phyloP scores from a whole-genome alignment of 2,797 vertebrate genomes.

The Protonibea diacanthus region DNA sequence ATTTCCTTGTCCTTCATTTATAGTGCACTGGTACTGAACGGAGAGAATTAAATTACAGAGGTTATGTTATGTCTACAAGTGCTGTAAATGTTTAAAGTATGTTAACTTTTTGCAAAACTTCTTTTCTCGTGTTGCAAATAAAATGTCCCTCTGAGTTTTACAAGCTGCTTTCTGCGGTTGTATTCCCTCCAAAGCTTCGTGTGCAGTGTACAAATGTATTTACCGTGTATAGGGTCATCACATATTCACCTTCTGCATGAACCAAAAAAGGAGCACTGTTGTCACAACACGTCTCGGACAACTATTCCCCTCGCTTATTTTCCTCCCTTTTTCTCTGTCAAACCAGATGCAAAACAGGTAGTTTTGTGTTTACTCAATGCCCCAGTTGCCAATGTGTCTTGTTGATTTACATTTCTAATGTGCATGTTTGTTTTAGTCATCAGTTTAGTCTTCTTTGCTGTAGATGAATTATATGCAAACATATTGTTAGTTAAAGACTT shows the following conservation, averaged over 20 bases:
- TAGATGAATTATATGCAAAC: slow-evolving; percentile 23
- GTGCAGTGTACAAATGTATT: not conserved
- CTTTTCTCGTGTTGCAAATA: slow-evolving; percentile 21
- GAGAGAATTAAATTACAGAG: slow-evolving; percentile 1
- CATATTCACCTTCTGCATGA: slow-evolving; percentile 28
- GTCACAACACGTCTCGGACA: slow-evolving; percentile 46
- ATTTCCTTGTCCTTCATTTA: not conserved
- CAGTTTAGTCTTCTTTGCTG: slow-evolving; percentile 15
- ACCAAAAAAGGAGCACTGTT: slow-evolving; percentile 27
- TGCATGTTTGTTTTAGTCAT: slow-evolving; percentile 24
- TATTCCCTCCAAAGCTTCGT: slow-evolving; percentile 1
- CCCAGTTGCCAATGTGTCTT: slow-evolving; percentile 30
- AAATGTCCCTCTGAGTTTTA: slow-evolving; percentile 27
- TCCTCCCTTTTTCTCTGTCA: slow-evolving; percentile 15
- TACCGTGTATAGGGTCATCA: not conserved
- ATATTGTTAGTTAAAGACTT: not conserved
- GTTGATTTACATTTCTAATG: slow-evolving; percentile 47
- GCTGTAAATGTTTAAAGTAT: slow-evolving; percentile 25
- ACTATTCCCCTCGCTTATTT: slow-evolving; percentile 14
- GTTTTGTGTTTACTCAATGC: slow-evolving; percentile 44
- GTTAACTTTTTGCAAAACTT: slow-evolving; percentile 22
- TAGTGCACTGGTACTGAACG: not conserved
- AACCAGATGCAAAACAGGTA: slow-evolving; percentile 55
- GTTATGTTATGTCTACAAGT: not conserved
- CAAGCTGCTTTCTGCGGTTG: not conserved